Conservation (phyloP, 2,888 invertebrate genomes). For the Coremacera marginata region DNA sequence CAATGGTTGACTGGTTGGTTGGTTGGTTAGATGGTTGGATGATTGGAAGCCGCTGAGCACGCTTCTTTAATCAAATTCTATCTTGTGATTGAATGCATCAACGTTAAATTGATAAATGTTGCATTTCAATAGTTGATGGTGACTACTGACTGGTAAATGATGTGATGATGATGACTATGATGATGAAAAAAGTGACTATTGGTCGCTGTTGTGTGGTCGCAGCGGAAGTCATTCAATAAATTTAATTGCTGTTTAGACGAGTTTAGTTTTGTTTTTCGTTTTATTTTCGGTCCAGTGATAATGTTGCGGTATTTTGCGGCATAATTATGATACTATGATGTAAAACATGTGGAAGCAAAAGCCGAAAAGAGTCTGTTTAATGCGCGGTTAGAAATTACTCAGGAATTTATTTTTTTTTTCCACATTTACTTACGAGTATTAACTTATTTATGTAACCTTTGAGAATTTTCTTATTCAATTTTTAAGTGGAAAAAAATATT, state of each 20-base stretch:
- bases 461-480: no score
- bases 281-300: background rate
- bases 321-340: background rate
- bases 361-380: no score
- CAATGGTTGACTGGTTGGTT: no score
- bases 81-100: slow-evolving; percentile 12
- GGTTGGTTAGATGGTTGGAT: background rate
- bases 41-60: background rate
- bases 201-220: background rate
- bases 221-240: slow-evolving; percentile 1
- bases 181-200: background rate
- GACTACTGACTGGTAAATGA: background rate
- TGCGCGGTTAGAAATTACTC: no score
- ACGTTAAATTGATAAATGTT: background rate
- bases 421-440: no score
- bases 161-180: background rate
- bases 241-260: background rate
- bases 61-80: slow-evolving; percentile 26
- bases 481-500: no score
- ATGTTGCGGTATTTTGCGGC: background rate
- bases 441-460: no score
- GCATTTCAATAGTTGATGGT: background rate
- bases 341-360: no score
- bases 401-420: no score
- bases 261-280: background rate